Conservation (phyloP, 1,140 invertebrate species). For the Oscheius sp. region DNA sequence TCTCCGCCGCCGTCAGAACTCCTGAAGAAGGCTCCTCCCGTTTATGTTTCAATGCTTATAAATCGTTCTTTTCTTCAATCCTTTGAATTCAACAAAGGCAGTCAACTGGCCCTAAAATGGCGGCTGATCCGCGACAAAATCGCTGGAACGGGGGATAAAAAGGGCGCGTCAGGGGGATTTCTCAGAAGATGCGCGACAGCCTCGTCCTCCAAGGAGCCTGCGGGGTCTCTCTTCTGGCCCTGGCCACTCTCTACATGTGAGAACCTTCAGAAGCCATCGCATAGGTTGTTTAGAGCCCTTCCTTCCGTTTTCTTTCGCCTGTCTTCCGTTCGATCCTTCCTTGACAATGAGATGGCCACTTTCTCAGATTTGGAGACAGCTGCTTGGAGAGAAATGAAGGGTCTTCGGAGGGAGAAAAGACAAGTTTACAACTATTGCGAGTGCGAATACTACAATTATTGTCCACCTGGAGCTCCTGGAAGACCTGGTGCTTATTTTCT, state of each 20-base stretch:
- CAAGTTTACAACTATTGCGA: slow-evolving; percentile 25
- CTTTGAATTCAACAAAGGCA: too few relatives aligned
- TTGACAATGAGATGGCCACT: slow-evolving; percentile 1
- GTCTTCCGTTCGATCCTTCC: not conserved
- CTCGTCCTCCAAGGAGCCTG: not conserved
- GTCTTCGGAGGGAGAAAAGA: not conserved
- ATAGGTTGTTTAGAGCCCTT: not conserved
- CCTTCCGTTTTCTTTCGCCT: not conserved
- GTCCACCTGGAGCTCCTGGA: slow-evolving; percentile 19
- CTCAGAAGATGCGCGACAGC: not conserved
- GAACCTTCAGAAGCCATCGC: not conserved
- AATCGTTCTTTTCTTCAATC: too few relatives aligned
- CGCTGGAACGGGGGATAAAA: not conserved
- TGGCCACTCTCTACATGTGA: not conserved
- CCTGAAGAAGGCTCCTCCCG: too few relatives aligned
- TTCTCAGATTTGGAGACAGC: not conserved
- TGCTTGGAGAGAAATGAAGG: slow-evolving; percentile 7
- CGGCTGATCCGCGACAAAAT: not conserved
- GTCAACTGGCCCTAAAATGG: too few relatives aligned
- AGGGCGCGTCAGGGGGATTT: not conserved
- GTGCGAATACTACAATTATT: slow-evolving; percentile 21
- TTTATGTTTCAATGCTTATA: too few relatives aligned
- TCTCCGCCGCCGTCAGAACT: too few relatives aligned
- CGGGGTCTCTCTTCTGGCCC: not conserved
- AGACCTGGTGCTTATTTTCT: not conserved